phyloP scores from a whole-genome alignment of 1,140 invertebrate genomes.

The Drosophila busckii region DNA sequence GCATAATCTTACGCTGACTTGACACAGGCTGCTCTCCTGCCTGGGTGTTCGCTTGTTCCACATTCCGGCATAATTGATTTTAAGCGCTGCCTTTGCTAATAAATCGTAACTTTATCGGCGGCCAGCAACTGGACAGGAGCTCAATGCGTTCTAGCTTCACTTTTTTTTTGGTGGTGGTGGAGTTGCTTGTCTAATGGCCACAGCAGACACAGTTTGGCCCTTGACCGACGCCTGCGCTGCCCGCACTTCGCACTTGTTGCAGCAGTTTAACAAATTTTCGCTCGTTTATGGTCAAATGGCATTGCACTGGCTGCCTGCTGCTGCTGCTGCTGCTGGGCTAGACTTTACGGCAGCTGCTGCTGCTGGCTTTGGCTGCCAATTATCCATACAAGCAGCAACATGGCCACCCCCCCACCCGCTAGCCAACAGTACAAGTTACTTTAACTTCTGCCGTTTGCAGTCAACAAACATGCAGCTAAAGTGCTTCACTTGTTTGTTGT shows the following conservation, averaged over 20 bases:
- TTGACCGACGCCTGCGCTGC: slow-evolving; percentile 24
- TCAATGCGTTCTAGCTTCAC: too few species aligned
- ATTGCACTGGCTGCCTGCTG: slow-evolving; percentile 43
- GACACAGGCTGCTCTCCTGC: slow-evolving; percentile 34
- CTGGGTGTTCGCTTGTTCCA: slow-evolving; percentile 76
- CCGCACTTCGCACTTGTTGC: slow-evolving; percentile 45
- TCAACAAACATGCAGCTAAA: slow-evolving; percentile 42
- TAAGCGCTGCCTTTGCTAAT: slow-evolving; percentile 74
- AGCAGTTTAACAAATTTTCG: slow-evolving; percentile 63
- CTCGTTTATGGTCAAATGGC: slow-evolving; percentile 77
- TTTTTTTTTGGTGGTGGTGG: slow-evolving; percentile 25
- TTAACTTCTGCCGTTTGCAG: slow-evolving; percentile 60
- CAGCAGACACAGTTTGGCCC: slow-evolving; percentile 18
- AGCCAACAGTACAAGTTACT: slow-evolving; percentile 70
- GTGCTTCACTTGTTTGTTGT: slow-evolving; percentile 40
- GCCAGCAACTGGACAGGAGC: slow-evolving; percentile 8
- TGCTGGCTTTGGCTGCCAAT: slow-evolving; percentile 54
- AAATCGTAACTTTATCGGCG: slow-evolving; percentile 78
- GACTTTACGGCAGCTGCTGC: slow-evolving; percentile 57
- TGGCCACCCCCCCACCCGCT: slow-evolving; percentile 52
- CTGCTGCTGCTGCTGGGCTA: slow-evolving; percentile 34
- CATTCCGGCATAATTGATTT: slow-evolving; percentile 79
- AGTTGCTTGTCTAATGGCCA: slow-evolving; percentile 42
- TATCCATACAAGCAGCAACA: slow-evolving; percentile 68
- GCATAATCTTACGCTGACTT: slow-evolving; percentile 62